Evolutionary conservation across 2,888 invertebrate species (phyloP), one percentile per base, ranked within the genome.

Genomic region (Agrochola circellaris): DNA sequence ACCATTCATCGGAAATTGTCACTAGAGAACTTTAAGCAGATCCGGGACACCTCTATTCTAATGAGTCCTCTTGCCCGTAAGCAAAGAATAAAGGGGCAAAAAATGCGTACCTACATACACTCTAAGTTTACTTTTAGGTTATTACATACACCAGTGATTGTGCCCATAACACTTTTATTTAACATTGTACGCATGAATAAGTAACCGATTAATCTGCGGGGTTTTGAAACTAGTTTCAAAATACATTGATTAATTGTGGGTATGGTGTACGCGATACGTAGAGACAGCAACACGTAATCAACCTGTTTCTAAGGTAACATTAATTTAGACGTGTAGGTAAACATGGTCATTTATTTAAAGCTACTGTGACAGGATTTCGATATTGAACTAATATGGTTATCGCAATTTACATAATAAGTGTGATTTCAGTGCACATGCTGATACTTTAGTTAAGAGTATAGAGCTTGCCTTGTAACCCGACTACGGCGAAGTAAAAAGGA

Each of bases 161-260:
- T 73, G 65, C 67, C 54, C 73, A 75, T 71, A 81, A 79, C 65
- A 66, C 78, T 78, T 79, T 72, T 70, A 77, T 82, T 71, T 61
- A 70, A 74, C 69, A 45, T 51, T 69, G 70, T 73, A 66, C 62
- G 56, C 81, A 78, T 90, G 88, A 90, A 78, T 84, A 87, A 89
- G 81, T 83, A 82, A 75, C 84, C 79, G 73, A 90, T 91, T 89
- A 88, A 88, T 87, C 83, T 79, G 60, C 58, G 70, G 68, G 62
- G 73, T 75, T 82, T 84, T 77, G 71, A 74, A 83, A 85, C 87
- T 73, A 84, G 86, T 89, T 88, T 89, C 85, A 87, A 88, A 90
- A 89, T 86, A 88, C 83, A 79, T 67, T 85, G 84, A 85, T 90
- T 87, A 84, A 88, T 88, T 72, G 80, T 64, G 67, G 73, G 73